A percentile compares a stretch with the other conserved stretches of the same genome.
Evolutionary conservation across 2,797 vertebrate genomes (phyloP).

Genomic region (Jordanella pulchra): DNA sequence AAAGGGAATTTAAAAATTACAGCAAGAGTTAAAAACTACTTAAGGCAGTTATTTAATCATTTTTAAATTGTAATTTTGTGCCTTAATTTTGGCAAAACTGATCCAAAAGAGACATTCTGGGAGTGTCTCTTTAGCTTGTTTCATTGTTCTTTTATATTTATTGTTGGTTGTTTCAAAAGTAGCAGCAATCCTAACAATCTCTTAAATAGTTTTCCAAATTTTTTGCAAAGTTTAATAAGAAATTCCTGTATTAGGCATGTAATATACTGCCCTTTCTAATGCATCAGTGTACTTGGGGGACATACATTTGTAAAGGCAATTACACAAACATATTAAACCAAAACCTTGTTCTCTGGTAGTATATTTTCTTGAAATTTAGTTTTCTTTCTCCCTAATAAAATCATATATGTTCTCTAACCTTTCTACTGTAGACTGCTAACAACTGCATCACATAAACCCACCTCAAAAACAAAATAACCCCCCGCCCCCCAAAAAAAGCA

Average conservation of each 20-base stretch:
- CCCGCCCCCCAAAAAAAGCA: too few species aligned
- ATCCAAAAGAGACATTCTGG: too few species aligned
- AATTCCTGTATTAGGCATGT: not conserved
- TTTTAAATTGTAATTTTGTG: too few species aligned
- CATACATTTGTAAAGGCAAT: not conserved
- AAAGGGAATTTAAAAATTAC: too few species aligned
- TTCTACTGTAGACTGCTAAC: not conserved
- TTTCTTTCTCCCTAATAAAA: not conserved
- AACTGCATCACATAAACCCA: not conserved
- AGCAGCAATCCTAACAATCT: not conserved
- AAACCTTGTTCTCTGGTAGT: not conserved
- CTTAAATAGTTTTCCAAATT: not conserved
- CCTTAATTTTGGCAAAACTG: too few species aligned
- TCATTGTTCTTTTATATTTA: too few species aligned
- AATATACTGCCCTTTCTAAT: not conserved
- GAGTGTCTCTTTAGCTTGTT: too few species aligned
- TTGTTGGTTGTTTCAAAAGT: not conserved
- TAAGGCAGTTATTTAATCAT: too few species aligned
- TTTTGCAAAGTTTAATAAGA: not conserved
- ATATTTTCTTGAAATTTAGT: too few species aligned
- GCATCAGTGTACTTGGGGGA: not conserved
- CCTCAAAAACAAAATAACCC: slow-evolving; percentile 4
- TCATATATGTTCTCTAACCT: not conserved
- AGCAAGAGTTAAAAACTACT: too few species aligned
- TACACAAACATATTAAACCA: not conserved